Evolutionary conservation across 2,888 invertebrate genomes (phyloP).

Genomic region (Reticulitermes lucifugus): DNA sequence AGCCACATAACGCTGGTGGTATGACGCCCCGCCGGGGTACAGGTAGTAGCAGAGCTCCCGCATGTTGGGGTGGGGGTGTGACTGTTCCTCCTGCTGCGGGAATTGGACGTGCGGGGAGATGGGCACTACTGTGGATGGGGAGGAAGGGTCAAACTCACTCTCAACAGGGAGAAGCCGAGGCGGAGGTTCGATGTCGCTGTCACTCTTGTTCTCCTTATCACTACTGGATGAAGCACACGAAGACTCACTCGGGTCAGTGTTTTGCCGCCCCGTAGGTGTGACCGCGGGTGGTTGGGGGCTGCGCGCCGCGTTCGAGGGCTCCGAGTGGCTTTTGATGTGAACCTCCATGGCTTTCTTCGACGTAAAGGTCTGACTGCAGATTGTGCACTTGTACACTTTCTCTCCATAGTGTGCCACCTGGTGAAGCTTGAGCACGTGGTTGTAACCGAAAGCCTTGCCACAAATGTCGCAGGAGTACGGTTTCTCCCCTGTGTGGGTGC

Average conservation of each 20-base stretch:
- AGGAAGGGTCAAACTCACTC: constrained; percentile 55
- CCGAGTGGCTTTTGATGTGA: constrained; percentile 84
- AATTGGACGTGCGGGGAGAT: constrained; percentile 47
- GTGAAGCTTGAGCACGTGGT: constrained; percentile 90
- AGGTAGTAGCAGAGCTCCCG: constrained; percentile 62
- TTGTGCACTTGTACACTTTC: constrained; percentile 92
- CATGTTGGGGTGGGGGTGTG: constrained; percentile 54
- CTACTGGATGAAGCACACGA: constrained; percentile 58
- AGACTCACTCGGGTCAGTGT: constrained; percentile 54
- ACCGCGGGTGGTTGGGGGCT: constrained; percentile 61
- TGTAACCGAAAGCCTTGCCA: constrained; percentile 90
- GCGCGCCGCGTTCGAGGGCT: constrained; percentile 59
- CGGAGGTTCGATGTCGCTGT: constrained; percentile 59
- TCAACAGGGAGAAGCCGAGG: constrained; percentile 57
- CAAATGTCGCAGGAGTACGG: constrained; percentile 93
- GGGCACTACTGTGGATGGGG: constrained; percentile 31
- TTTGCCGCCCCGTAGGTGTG: constrained; percentile 32
- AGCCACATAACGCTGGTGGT: constrained; percentile 64
- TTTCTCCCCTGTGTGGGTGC: constrained; percentile 92
- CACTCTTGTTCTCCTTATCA: constrained; percentile 66
- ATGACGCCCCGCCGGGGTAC: constrained; percentile 66
- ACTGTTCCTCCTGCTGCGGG: constrained; percentile 53
- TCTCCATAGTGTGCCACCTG: constrained; percentile 92
- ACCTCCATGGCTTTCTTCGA: constrained; percentile 92
- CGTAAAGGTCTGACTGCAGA: constrained; percentile 91